These are phyloP conservation scores for Unio pictorum DNA, from an alignment of 2,888 invertebrate genomes.

Conservation along the genomic window DNA sequence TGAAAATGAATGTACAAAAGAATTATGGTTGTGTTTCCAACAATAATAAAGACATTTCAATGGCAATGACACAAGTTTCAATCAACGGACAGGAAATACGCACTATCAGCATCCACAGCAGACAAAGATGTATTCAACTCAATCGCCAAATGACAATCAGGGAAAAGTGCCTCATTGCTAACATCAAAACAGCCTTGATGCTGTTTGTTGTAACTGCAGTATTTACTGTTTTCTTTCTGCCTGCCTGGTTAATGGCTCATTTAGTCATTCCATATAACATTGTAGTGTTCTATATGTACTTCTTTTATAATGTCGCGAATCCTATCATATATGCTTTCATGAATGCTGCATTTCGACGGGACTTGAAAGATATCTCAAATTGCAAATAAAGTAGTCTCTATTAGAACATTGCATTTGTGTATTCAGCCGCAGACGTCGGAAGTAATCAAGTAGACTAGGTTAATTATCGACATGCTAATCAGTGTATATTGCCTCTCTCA, in stretches of 20 bases:
- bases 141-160: conserved; percentile 43
- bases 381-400: conserved; percentile 1
- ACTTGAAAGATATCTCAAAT: conserved; percentile 47
- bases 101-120: conserved; percentile 18
- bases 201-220: conserved; percentile 70
- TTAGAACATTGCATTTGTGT: no score
- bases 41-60: conserved; percentile 11
- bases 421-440: no score
- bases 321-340: conserved; percentile 71
- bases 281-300: conserved; percentile 69
- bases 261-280: conserved; percentile 52
- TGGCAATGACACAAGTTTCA: conserved; percentile 18
- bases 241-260: conserved; percentile 67
- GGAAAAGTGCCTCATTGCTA: conserved; percentile 57
- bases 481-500: no score
- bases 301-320: conserved; percentile 69
- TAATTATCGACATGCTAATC: no score
- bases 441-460: no score
- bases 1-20: conserved; percentile 22
- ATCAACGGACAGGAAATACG: conserved; percentile 19
- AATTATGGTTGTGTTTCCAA: conserved; percentile 26
- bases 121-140: conserved; percentile 19
- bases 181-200: conserved; percentile 69
- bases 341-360: conserved; percentile 68
- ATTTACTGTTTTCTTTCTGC: conserved; percentile 68